Evolutionary conservation across 1,140 invertebrate genomes (phyloP), one percentile per base, ranked within the genome.

Genomic region (Pseudobourletiella spinata): DNA sequence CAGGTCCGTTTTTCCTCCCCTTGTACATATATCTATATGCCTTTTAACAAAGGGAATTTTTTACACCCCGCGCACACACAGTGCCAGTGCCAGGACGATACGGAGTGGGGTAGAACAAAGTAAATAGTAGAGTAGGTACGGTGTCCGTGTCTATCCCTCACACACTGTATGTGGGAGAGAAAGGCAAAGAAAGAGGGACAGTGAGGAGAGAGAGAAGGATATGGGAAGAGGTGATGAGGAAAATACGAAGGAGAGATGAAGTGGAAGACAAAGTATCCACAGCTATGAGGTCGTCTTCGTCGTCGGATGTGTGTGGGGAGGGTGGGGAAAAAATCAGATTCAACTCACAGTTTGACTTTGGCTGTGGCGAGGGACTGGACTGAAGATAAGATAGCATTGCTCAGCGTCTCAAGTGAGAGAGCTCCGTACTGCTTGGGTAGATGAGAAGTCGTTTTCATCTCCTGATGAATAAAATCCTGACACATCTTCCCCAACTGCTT

Each of bases 321-420:
- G n/a, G n/a, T n/a, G n/a, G n/a, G n/a, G n/a, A 46, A 51, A 60
- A 35, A 28, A 18, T 8, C 14, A 55, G 15, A 18, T n/a, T 25
- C 16, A 30, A 39, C 59, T 61, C 52, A 68, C 66, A 63, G 16
- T 64, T 68, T 68, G 2, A 65, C 29, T 61, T 35, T 58, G 20
- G 59, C 20, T 26, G 57, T 26, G 29, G 24, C 28, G 15, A 26
- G 44, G 8, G 48, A 44, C 30, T 61, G 61, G 28, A 62, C 57
- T 8, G 60, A 60, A 6, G 67, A 56, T 30, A 62, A 58, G 30
- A 48, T 20, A 6, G 61, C 64, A 63, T 69, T 66, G 8, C 15
- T 51, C 15, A 69, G 54, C 3, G 61, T 57, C 6, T 69, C 67
- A n/a, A 69, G 46, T 1, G 64, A 69, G 3, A 69, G 56, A 28